A percentile compares a stretch with the other conserved stretches of the same genome.
phyloP scores from a whole-genome alignment of 2,797 vertebrate genomes.

The Helicolenus hilgendorfi region DNA sequence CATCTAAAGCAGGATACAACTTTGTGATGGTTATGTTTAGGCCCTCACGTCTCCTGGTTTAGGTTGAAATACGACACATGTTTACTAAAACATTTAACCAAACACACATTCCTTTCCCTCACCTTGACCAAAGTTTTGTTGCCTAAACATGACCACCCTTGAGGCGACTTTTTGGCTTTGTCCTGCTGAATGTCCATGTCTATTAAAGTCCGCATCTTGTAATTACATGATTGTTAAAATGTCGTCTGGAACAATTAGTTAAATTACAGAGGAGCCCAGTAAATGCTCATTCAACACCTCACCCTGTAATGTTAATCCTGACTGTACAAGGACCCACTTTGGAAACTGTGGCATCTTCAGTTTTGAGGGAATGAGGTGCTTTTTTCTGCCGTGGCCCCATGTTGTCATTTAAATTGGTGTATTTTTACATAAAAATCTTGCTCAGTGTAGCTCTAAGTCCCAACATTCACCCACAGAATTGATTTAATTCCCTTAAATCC shows the following conservation, averaged over 20 bases:
- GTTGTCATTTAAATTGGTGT: background rate
- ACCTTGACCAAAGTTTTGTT: background rate
- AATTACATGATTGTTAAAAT: background rate
- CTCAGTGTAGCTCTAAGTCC: conserved; percentile 1
- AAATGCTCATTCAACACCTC: background rate
- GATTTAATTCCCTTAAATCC: conserved; percentile 13
- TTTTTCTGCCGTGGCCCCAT: background rate
- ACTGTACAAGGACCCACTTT: background rate
- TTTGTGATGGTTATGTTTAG: no score
- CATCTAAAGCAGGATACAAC: background rate
- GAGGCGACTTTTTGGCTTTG: background rate
- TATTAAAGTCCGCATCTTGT: background rate
- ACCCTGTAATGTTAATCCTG: background rate
- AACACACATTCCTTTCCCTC: background rate
- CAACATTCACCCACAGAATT: background rate
- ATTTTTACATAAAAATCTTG: background rate
- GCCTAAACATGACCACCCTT: background rate
- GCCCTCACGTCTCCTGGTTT: no score
- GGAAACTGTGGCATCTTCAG: background rate
- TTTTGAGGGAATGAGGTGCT: background rate
- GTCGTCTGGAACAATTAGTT: background rate
- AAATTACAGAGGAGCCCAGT: background rate
- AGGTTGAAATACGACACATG: background rate
- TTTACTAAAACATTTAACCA: background rate
- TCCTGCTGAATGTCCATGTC: background rate